Evolutionary conservation across 2,888 invertebrate genomes (phyloP), one percentile per base, ranked within the genome.

Genomic region (Chironomus tentans): DNA sequence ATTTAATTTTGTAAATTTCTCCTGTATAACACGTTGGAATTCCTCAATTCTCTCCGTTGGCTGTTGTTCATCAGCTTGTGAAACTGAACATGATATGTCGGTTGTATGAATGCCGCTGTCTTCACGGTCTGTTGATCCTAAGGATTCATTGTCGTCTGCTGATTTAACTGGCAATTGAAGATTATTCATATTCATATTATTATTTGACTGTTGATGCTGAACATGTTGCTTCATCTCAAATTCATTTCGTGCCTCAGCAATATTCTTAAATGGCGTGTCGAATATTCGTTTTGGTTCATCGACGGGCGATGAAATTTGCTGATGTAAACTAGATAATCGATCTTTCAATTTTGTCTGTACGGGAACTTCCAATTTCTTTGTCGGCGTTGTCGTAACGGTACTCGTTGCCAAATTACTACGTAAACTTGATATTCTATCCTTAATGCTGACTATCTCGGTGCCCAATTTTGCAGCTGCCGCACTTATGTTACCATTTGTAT

Each of bases 51-150:
- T 15, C 56, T 56, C 56, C 74, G 88, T 88, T 21, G 89, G 88
- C 18, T 65, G 68, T 7, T 38, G 28, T 79, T 92, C 91, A 81
- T 92, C 92, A 70, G 91, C 90, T 80, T 92, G 92, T 80, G 88
- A 88, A 22, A 88, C 88, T 46, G 89, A 90, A 79, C 91, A 91
- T 21, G 91, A 92, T 76, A 91, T 92, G 81, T 92, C 90, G 2
- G 92, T 92, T 4, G 92, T 90, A 79, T 93, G 92, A 78, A 92
- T 91, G 2, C 91, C 92, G 78, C 91, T 91, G 81, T 93, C 93
- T 83, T 93, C 93, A 61, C 89, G 87, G 82, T 90, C 91, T 65
- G 88, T 89, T 38, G 72, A 73, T 15, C 4, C 72, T 24, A 73
- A 62, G 18, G 72, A 73, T 50, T 73, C 72, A 79, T 90, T 87